phyloP scores from a whole-genome alignment of 2,113 vertebrate species.

The Laterallus jamaicensis region DNA sequence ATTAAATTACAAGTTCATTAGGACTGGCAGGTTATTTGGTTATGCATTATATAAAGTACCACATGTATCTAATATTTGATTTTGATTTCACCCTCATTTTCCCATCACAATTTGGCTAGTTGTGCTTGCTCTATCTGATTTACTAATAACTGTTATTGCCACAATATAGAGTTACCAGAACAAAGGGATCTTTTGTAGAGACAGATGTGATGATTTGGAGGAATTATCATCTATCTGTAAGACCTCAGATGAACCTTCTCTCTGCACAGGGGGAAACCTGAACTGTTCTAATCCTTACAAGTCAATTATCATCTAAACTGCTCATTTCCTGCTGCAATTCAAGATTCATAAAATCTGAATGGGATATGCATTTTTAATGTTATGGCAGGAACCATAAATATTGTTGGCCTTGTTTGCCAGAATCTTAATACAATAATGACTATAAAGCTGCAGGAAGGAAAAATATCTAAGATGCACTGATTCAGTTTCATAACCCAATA shows the following conservation, averaged over 20 bases:
- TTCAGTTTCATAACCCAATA: constrained; percentile 48
- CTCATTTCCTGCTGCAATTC: constrained; percentile 69
- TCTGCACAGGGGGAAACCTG: constrained; percentile 46
- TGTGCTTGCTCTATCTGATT: background rate
- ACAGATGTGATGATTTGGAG: constrained; percentile 16
- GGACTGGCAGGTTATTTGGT: constrained; percentile 1
- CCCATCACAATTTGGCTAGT: background rate
- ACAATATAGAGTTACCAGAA: background rate
- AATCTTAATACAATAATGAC: constrained; percentile 64
- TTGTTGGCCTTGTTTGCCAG: constrained; percentile 65
- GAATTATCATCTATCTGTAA: constrained; percentile 16
- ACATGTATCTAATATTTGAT: background rate
- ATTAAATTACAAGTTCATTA: constrained; percentile 30
- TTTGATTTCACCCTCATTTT: constrained; percentile 21
- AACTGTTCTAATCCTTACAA: constrained; percentile 55
- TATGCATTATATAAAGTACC: background rate
- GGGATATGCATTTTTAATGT: constrained; percentile 74
- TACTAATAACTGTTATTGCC: constrained; percentile 15
- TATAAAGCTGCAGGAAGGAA: constrained; percentile 48
- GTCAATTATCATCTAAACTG: constrained; percentile 71
- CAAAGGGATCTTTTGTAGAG: constrained; percentile 7
- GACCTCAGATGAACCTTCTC: constrained; percentile 65
- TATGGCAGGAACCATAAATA: constrained; percentile 69
- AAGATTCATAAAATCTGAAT: constrained; percentile 68
- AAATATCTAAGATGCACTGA: constrained; percentile 45